Evolutionary conservation across 2,113 vertebrate species (phyloP), one percentile per base, ranked within the genome.

Genomic region (Caranx ignobilis): DNA sequence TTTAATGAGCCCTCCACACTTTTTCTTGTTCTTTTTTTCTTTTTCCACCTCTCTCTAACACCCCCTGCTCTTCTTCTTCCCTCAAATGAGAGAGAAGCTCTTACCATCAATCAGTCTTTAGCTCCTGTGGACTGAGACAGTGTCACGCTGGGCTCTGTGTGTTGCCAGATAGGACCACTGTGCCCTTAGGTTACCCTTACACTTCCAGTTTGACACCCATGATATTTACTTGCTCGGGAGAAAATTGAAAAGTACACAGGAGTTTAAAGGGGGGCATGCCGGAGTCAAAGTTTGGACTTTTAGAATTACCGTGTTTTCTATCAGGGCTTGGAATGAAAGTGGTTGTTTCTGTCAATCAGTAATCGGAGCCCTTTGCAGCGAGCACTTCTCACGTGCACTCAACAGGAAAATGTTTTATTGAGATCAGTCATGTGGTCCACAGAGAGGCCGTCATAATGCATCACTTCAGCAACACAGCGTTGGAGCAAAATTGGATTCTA

Each of bases 1-100:
- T 89, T 88, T 87, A 90, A 90, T 88, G 84, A 88, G 71, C 79
- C 80, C 79, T 88, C 90, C 86, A 84, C 35, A 50, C 70, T 77
- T 59, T 72, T 50, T 77, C 79, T 85, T 62, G 61, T 74, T 32
- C 56, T 52, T 62, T 79, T 81, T 4, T 57, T 3, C 37, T 52
- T 34, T 78, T 6, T 6, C 1, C 9, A 19, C 7, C 48, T 50
- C 54, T 48, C 39, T 57, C 43, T 60, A 34, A 61, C 45, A 48
- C 71, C 67, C 74, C 48, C 41, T 59, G 65, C 45, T 66, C 48
- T 71, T 66, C 71, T 73, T 18, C 62, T 66, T 72, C 81, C 54
- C 50, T 81, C 48, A 13, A 60, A 56, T 1, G 34, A 69, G 73
- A 81, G 48, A 59, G 82, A 83, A 72, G 60, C 79, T 85, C 76